Conservation (phyloP, 1,140 invertebrate genomes). For the Acromyrmex echinatior region DNA sequence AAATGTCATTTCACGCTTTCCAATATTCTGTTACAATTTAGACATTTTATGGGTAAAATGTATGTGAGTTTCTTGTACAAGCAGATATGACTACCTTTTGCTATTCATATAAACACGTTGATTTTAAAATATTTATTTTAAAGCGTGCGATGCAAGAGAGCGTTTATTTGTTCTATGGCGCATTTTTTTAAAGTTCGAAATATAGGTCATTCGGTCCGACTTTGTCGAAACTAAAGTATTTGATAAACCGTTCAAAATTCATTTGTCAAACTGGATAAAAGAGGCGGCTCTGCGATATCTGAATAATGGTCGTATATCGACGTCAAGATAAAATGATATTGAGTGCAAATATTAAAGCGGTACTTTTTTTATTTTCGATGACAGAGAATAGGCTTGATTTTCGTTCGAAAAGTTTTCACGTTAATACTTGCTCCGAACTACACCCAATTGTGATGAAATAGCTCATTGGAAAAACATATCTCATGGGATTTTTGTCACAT, state of each 20-base stretch:
- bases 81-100: background rate
- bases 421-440: conserved; percentile 22
- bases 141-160: background rate
- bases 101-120: background rate
- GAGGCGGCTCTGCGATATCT: background rate
- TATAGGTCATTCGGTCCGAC: background rate
- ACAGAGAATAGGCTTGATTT: background rate
- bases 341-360: background rate
- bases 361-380: conserved; percentile 1
- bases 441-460: conserved; percentile 12
- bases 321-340: background rate
- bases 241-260: conserved; percentile 30
- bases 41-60: background rate
- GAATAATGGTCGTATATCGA: background rate
- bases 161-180: background rate
- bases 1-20: background rate
- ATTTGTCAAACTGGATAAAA: conserved; percentile 26
- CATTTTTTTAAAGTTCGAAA: conserved; percentile 7
- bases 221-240: conserved; percentile 15
- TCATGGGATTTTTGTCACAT: background rate
- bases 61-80: background rate
- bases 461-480: conserved; percentile 7
- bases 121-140: conserved; percentile 49
- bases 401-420: conserved; percentile 14
- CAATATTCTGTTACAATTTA: background rate